phyloP scores from a whole-genome alignment of 2,113 vertebrate genomes.

The Ceyx margarethae region DNA sequence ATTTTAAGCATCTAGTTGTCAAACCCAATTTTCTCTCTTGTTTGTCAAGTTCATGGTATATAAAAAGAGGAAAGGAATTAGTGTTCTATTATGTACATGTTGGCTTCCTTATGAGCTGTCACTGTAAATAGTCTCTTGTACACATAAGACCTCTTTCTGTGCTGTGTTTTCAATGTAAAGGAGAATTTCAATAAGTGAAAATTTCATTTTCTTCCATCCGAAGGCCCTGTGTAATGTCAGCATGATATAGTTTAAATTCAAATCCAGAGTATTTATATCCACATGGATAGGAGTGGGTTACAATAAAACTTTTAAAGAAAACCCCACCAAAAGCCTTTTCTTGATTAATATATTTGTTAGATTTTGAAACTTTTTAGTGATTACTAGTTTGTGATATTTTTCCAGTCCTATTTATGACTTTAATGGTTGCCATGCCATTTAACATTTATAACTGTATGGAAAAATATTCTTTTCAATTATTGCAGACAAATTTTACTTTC shows the following conservation, averaged over 20 bases:
- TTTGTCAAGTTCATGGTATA: neutral
- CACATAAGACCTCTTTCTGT: neutral
- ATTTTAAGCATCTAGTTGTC: constrained; percentile 3
- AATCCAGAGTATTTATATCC: neutral
- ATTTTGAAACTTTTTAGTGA: neutral
- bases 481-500: neutral
- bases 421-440: neutral
- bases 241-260: neutral
- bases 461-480: neutral
- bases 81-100: neutral
- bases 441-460: neutral
- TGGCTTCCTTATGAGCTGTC: neutral
- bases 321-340: neutral
- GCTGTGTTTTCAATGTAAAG: neutral
- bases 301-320: neutral
- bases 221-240: neutral
- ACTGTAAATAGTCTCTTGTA: neutral
- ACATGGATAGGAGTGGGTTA: neutral
- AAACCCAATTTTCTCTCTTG: neutral
- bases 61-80: neutral
- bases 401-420: neutral
- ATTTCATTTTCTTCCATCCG: neutral
- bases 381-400: neutral
- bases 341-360: neutral
- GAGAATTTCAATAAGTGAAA: neutral